Conservation (phyloP, 2,113 vertebrate genomes). For the Hylia prasina region DNA sequence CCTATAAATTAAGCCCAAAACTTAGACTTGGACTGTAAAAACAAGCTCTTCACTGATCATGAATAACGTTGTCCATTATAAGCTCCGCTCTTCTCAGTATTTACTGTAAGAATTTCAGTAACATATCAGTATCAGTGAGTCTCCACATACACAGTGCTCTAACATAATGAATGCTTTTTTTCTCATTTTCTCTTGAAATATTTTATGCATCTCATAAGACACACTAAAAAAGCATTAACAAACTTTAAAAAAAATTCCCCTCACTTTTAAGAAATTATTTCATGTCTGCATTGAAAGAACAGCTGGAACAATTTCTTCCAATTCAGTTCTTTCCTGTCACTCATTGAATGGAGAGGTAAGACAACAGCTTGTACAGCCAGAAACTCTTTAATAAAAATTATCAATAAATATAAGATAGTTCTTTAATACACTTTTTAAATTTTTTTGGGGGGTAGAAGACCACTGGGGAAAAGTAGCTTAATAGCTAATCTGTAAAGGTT, state of each 20-base stretch:
- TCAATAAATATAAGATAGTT: not conserved
- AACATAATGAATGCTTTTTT: not conserved
- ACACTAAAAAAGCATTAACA: not conserved
- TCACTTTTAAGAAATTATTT: not conserved
- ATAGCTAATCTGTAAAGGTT: not conserved
- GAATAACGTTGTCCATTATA: not conserved
- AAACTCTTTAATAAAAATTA: slow-evolving; percentile 10
- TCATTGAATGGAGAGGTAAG: not conserved
- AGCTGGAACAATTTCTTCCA: not conserved
- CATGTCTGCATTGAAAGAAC: not conserved
- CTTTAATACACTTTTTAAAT: not conserved
- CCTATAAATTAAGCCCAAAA: not conserved
- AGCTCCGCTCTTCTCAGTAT: not conserved
- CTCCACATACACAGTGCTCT: fast-evolving
- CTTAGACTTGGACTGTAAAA: not conserved
- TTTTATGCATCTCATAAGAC: not conserved
- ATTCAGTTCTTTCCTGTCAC: not conserved
- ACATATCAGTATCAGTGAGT: not conserved
- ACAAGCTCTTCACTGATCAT: not conserved
- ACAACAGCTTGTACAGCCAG: not conserved
- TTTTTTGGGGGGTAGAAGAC: not conserved
- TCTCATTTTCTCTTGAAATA: not conserved
- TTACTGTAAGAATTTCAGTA: fast-evolving
- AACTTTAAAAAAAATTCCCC: not conserved
- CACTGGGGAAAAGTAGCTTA: not conserved